Evolutionary conservation across 1,140 invertebrate species (phyloP), one percentile per base, ranked within the genome.

Genomic region (Pachypeltis micranthus): DNA sequence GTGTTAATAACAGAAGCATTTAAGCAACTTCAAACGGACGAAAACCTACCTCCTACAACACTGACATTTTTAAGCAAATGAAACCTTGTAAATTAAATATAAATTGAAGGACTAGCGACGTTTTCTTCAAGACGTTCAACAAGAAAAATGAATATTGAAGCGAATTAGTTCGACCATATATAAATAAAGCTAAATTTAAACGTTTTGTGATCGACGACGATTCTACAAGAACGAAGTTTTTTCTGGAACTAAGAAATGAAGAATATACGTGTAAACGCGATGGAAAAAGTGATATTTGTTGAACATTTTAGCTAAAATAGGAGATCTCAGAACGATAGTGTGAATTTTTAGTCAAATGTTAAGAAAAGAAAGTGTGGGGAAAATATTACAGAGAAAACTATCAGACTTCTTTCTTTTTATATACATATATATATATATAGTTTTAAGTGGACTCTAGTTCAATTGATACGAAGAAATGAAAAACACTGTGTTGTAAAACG

Each of bases 391-490:
- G 44, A 28, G 44, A 54, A 59, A 59, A 51, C 47, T 10, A 51
- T 51, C 47, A 16, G 47, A 51, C 47, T 51, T 51, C 23, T 51
- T n/a, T n/a, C n/a, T n/a, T n/a, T n/a, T n/a, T n/a, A n/a, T n/a
- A n/a, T n/a, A n/a, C n/a, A n/a, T n/a, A n/a, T n/a, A n/a, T n/a
- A n/a, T n/a, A n/a, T n/a, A n/a, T n/a, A n/a, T n/a, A n/a, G 54
- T n/a, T 59, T n/a, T 59, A 59, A 59, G 57, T 51, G 57, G 57
- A 63, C 62, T 58, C 62, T 63, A 63, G 62, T 63, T 63, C 29
- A 63, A 63, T 63, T 63, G 54, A 58, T 63, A 39, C n/a, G n/a
- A n/a, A 56, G 23, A 44, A 58, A 58, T 31, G 27, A 24, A 51
- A 39, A 60, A 60, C 19, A 26, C 27, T 62, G 27, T 39, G 23